Conservation (phyloP, 1,140 invertebrate species). For the Achroia grisella region DNA sequence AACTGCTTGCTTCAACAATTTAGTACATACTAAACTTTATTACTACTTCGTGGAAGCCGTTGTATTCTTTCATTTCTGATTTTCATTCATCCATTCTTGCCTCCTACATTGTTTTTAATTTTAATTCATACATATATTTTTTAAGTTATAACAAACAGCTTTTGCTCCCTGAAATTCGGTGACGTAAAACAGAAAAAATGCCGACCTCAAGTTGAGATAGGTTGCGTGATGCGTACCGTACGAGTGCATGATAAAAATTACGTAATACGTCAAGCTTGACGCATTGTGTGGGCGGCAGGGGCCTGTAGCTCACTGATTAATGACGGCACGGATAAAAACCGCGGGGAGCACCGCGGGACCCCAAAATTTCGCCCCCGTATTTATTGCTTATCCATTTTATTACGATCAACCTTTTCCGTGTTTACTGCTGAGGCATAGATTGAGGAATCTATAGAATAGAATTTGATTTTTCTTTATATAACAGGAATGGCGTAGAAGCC, state of each 20-base stretch:
- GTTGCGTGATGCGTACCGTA: background rate
- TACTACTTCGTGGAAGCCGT: too few relatives aligned
- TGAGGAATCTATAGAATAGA: conserved; percentile 6
- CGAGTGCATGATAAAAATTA: conserved; percentile 43
- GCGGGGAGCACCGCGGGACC: conserved; percentile 19
- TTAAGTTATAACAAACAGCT: too few relatives aligned
- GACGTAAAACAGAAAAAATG: too few relatives aligned
- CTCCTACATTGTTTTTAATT: too few relatives aligned
- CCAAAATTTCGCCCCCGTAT: conserved; percentile 40
- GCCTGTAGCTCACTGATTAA: conserved; percentile 14
- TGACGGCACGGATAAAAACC: conserved; percentile 26
- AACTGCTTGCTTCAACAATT: too few relatives aligned
- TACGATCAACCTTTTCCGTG: conserved; percentile 28
- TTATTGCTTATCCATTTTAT: conserved; percentile 58
- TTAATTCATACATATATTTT: too few relatives aligned
- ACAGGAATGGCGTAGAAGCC: background rate
- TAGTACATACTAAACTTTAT: too few relatives aligned
- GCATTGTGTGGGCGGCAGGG: conserved; percentile 18
- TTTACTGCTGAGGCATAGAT: conserved; percentile 16
- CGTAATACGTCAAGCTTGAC: conserved; percentile 48
- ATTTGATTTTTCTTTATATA: background rate
- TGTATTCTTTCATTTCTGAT: too few relatives aligned
- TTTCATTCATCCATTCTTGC: too few relatives aligned
- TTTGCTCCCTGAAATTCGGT: too few relatives aligned
- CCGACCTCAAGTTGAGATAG: background rate